Evolutionary conservation across 1,140 invertebrate species (phyloP).

Genomic region (Phortica variegata): DNA sequence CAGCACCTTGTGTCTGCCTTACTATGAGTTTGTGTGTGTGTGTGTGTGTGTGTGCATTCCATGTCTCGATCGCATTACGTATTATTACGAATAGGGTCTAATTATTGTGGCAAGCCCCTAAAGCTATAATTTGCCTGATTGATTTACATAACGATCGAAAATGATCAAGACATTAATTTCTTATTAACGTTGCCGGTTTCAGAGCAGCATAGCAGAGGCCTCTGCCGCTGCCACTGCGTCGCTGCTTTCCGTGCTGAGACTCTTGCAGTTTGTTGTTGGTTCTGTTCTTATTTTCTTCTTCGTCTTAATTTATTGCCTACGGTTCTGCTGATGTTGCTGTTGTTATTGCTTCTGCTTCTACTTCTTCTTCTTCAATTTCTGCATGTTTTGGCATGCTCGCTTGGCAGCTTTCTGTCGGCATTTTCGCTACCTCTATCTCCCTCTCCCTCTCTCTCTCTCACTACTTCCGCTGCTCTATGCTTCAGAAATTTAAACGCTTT

Average conservation of each 20-base stretch:
- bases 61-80: slow-evolving; percentile 20
- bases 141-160: slow-evolving; percentile 58
- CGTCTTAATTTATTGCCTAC: slow-evolving; percentile 8
- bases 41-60: too few relatives aligned
- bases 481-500: background rate
- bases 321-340: slow-evolving; percentile 15
- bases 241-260: too few relatives aligned
- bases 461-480: slow-evolving; percentile 5
- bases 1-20: too few relatives aligned
- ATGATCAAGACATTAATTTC: slow-evolving; percentile 58
- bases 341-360: slow-evolving; percentile 7
- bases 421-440: slow-evolving; percentile 2
- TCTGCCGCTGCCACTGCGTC: too few relatives aligned
- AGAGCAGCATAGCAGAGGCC: too few relatives aligned
- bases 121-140: slow-evolving; percentile 58
- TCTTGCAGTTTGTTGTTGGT: slow-evolving; percentile 22
- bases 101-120: slow-evolving; percentile 57
- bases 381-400: too few relatives aligned
- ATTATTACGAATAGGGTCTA: slow-evolving; percentile 56
- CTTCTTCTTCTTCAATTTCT: background rate
- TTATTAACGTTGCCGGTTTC: slow-evolving; percentile 57
- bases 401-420: background rate
- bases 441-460: background rate
- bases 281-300: slow-evolving; percentile 20
- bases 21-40: too few relatives aligned